These are phyloP conservation scores for Spilarctia lutea DNA, from an alignment of 2,888 invertebrate species.

Conservation along the genomic window DNA sequence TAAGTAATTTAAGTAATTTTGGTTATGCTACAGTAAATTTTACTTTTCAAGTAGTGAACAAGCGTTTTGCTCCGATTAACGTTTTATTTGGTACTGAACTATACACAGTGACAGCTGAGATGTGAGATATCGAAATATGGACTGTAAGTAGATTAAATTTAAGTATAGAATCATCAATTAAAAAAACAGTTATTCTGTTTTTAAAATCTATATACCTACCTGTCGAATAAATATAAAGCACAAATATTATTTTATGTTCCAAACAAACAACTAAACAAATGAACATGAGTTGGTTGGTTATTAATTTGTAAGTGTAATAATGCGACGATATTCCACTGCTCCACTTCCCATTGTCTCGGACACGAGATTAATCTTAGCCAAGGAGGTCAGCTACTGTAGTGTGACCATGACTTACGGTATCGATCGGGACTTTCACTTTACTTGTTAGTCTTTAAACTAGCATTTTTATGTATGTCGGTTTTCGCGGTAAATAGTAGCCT, in stretches of 20 bases:
- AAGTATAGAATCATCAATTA: too few species aligned
- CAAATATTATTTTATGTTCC: background rate
- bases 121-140: too few species aligned
- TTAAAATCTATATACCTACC: background rate
- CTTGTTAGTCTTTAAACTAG: background rate
- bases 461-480: background rate
- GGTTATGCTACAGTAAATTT: too few species aligned
- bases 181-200: background rate
- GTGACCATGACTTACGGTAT: constrained; percentile 8
- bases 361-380: constrained; percentile 58
- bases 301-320: constrained; percentile 15
- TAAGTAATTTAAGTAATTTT: too few species aligned
- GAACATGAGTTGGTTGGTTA: background rate
- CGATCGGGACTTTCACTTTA: background rate
- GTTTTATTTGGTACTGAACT: too few species aligned
- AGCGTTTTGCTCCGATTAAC: too few species aligned
- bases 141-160: too few species aligned
- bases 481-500: too few species aligned
- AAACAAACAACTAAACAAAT: constrained; percentile 6
- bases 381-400: constrained; percentile 37
- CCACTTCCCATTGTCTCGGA: constrained; percentile 57
- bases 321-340: constrained; percentile 23
- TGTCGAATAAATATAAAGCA: too few species aligned
- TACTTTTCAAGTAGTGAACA: too few species aligned
- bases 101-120: too few species aligned